Conservation (phyloP, 2,888 invertebrate genomes). For the Lycocerus yunnanus region DNA sequence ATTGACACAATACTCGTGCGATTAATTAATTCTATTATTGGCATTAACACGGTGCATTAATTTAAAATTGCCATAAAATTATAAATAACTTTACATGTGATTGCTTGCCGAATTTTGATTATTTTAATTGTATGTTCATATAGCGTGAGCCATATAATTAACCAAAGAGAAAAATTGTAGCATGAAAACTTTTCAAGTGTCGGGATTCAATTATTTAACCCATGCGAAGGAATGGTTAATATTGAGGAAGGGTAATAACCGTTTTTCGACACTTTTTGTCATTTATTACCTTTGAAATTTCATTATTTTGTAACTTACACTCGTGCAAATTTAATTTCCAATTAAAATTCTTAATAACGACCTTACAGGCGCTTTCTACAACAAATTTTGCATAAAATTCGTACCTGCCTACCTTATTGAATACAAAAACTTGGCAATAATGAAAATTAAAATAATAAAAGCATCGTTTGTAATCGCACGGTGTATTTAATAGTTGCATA, state of each 20-base stretch:
- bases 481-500: not conserved
- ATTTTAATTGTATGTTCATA: not conserved
- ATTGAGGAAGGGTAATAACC: no score
- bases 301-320: not conserved
- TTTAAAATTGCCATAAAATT: not conserved
- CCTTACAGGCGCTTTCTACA: not conserved
- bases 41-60: not conserved
- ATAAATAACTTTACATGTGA: not conserved
- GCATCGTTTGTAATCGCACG: not conserved
- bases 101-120: not conserved
- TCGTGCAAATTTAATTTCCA: not conserved
- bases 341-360: not conserved
- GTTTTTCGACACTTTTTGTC: not conserved
- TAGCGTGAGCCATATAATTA: not conserved
- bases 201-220: not conserved
- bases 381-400: not conserved
- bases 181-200: not conserved
- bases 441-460: not conserved
- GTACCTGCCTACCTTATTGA: not conserved
- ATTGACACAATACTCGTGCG: not conserved
- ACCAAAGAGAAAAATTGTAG: not conserved
- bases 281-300: not conserved
- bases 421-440: not conserved
- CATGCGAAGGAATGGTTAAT: no score
- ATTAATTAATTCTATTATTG: not conserved